A percentile compares a stretch with the other conserved stretches of the same genome.
Evolutionary conservation across 1,140 invertebrate genomes (phyloP).

Genomic region (Stenopsyche tienmushanensis): DNA sequence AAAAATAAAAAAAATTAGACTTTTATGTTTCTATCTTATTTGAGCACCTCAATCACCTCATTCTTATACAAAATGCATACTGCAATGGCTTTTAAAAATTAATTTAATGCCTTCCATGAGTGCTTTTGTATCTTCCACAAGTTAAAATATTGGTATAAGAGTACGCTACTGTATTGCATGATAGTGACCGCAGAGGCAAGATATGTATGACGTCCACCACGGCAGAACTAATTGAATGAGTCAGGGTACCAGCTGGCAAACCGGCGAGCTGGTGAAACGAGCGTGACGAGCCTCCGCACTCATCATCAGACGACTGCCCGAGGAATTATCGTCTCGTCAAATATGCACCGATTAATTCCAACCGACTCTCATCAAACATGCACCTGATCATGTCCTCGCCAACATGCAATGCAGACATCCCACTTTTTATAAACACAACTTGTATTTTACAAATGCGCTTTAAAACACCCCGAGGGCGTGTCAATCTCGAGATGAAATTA

Average conservation of each 20-base stretch:
- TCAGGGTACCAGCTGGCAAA: background rate
- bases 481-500: no score
- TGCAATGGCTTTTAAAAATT: no score
- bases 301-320: no score
- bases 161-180: background rate
- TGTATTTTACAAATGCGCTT: background rate
- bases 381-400: background rate
- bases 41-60: no score
- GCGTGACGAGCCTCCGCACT: background rate
- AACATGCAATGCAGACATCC: background rate
- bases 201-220: slow-evolving; percentile 5
- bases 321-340: slow-evolving; percentile 12
- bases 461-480: background rate
- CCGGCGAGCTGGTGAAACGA: background rate
- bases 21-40: no score
- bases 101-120: no score
- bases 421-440: no score
- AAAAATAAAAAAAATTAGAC: no score
- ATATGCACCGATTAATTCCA: slow-evolving; percentile 4
- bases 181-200: slow-evolving; percentile 4
- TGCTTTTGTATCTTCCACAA: no score
- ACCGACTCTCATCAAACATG: background rate
- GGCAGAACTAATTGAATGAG: slow-evolving; percentile 22
- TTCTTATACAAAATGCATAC: no score
- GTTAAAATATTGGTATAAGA: no score